Evolutionary conservation across 2,113 vertebrate genomes (phyloP), one percentile per base, ranked within the genome.

Genomic region (Paradisaea rubra): DNA sequence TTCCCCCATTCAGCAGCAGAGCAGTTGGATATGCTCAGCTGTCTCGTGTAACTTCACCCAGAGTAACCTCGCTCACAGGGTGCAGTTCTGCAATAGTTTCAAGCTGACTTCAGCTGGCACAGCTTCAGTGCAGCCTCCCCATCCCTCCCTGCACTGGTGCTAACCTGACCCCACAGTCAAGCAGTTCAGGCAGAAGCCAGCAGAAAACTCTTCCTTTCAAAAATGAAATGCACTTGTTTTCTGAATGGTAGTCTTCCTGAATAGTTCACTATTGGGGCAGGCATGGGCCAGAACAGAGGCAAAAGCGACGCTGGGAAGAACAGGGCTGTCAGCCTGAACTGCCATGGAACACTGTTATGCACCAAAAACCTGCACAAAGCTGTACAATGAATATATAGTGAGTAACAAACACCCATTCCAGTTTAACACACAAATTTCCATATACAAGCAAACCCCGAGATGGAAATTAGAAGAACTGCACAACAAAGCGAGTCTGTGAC

Each of bases 71-170:
- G 42, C 73, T 91, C 44, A 0, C 92, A 93, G 94, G 94, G 96
- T 91, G 94, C 94, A 96, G 96, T 73, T 91, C 95, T 90, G 96
- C 96, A 94, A 96, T 95, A 96, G 92, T 95, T 96, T 94, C 71
- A 80, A 83, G 96, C 96, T 96, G 96, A 95, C 94, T 96, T 95
- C 94, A 96, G 94, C 28, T 96, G 96, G 95, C 95, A 88, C 39
- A 2, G 88, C 86, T 50, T 93, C 94, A 88, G 79, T 25, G 82
- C 90, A 89, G 95, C 94, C 88, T 93, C 92, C 65, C 88, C 82
- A 74, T 52, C 88, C 64, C 92, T 85, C 61, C 63, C 92, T 93
- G 92, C 94, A 83, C 95, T 78, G 86, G 79, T 91, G 94, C 92
- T 73, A 94, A 77, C 88, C 92, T 88, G 79, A 91, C 76, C 88